Conservation (phyloP, 2,888 invertebrate genomes). For the Trisateles emortualis region DNA sequence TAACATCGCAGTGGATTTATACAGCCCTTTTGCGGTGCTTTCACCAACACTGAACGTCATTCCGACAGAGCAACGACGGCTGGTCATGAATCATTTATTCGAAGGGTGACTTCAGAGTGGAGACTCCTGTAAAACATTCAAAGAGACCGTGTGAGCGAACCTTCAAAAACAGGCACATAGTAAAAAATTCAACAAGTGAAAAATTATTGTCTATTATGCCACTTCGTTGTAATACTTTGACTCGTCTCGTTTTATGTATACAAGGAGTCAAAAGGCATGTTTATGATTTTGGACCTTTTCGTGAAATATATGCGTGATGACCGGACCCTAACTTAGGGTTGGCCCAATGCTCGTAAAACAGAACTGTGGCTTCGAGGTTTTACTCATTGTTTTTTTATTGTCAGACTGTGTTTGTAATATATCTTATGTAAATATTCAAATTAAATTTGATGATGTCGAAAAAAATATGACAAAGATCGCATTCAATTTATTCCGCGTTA, state of each 20-base stretch:
- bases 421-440: not conserved
- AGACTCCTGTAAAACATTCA: conserved; percentile 60
- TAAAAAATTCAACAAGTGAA: conserved; percentile 49
- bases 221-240: conserved; percentile 14
- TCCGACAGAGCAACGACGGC: conserved; percentile 32
- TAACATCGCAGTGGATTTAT: conserved; percentile 21
- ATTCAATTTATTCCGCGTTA: not conserved
- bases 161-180: conserved; percentile 36
- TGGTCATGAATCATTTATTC: conserved; percentile 68
- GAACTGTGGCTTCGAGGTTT: conserved; percentile 3
- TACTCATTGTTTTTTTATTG: conserved; percentile 11
- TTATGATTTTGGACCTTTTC: conserved; percentile 13
- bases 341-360: conserved; percentile 6
- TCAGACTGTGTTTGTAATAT: not conserved
- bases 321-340: conserved; percentile 9
- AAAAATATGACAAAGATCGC: not conserved
- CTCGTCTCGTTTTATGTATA: conserved; percentile 13
- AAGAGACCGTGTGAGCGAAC: conserved; percentile 43
- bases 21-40: conserved; percentile 28
- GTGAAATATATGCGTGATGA: conserved; percentile 10
- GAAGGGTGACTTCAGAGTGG: conserved; percentile 53
- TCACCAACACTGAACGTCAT: conserved; percentile 39
- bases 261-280: conserved; percentile 16
- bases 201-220: conserved; percentile 45
- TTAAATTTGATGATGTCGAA: no score